Conservation (phyloP, 2,797 vertebrate genomes). For the Crenuchus spilurus region DNA sequence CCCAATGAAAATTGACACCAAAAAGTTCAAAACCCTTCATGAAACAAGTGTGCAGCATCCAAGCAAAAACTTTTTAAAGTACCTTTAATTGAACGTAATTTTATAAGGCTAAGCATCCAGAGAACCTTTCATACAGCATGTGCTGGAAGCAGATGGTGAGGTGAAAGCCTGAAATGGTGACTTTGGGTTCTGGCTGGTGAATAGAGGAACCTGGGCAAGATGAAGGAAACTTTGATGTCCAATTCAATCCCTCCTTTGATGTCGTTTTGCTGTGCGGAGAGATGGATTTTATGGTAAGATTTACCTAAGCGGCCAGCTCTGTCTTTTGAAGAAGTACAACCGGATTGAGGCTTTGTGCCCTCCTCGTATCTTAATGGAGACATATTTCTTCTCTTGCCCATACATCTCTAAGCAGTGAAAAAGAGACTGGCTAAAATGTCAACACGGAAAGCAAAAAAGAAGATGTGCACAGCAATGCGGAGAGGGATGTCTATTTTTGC, state of each 20-base stretch:
- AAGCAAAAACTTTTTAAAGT: slow-evolving; percentile 45
- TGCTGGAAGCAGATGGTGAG: slow-evolving; percentile 33
- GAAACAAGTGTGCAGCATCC: slow-evolving; percentile 39
- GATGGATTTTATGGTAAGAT: slow-evolving; percentile 47
- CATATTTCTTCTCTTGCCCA: slow-evolving; percentile 36
- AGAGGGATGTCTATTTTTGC: background rate
- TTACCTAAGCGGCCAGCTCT: slow-evolving; percentile 45
- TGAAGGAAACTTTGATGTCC: slow-evolving; percentile 71
- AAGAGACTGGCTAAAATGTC: slow-evolving; percentile 34
- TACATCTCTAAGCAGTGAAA: slow-evolving; percentile 22
- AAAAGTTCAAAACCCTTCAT: slow-evolving; percentile 2
- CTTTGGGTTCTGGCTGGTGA: slow-evolving; percentile 44
- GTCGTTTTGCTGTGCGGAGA: slow-evolving; percentile 62
- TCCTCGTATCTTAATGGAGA: slow-evolving; percentile 51
- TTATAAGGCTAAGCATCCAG: slow-evolving; percentile 48
- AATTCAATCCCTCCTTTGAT: slow-evolving; percentile 66
- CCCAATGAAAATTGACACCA: background rate
- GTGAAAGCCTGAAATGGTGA: slow-evolving; percentile 43
- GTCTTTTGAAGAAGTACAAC: slow-evolving; percentile 53
- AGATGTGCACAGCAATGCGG: background rate
- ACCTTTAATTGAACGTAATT: slow-evolving; percentile 62
- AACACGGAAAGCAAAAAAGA: slow-evolving; percentile 21
- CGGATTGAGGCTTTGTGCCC: slow-evolving; percentile 36
- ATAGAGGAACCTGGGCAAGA: slow-evolving; percentile 61
- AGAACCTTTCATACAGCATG: slow-evolving; percentile 54